phyloP scores from a whole-genome alignment of 2,888 invertebrate species.

The Euproctis similis region DNA sequence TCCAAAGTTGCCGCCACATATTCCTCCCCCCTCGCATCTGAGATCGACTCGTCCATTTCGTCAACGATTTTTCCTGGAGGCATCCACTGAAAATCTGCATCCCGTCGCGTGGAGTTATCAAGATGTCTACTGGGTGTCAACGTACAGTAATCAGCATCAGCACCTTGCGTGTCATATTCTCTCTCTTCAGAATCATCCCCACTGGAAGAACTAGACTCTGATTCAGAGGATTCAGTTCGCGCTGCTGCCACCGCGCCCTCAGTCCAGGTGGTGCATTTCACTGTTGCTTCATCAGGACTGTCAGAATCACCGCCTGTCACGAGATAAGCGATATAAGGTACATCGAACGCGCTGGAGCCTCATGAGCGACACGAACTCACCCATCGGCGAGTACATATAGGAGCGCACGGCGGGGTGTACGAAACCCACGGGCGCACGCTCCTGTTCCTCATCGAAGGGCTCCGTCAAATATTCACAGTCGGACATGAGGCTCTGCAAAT shows the following conservation, averaged over 20 bases:
- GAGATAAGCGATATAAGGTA: constrained; percentile 44
- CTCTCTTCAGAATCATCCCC: constrained; percentile 57
- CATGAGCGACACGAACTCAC: constrained; percentile 56
- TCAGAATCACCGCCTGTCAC: constrained; percentile 77
- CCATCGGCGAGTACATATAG: constrained; percentile 73
- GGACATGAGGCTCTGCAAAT: constrained; percentile 67
- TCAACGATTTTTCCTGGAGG: constrained; percentile 55
- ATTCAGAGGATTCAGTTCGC: constrained; percentile 56
- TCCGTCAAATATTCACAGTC: constrained; percentile 71
- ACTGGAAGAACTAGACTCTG: constrained; percentile 51
- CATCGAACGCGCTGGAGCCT: constrained; percentile 35
- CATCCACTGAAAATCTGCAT: constrained; percentile 82
- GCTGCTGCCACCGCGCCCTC: constrained; percentile 57
- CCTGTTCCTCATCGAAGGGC: constrained; percentile 64
- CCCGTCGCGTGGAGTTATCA: constrained; percentile 78
- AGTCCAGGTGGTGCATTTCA: constrained; percentile 72
- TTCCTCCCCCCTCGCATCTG: constrained; percentile 48
- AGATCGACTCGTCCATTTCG: constrained; percentile 36
- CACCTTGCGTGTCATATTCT: constrained; percentile 73
- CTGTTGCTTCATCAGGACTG: constrained; percentile 78
- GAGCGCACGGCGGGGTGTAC: constrained; percentile 72
- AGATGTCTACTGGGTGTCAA: constrained; percentile 55
- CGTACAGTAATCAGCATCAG: constrained; percentile 77
- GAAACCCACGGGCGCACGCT: constrained; percentile 55
- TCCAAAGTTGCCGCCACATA: constrained; percentile 71